Evolutionary conservation across 1,140 invertebrate genomes (phyloP).

Genomic region (Steinernema khuongi): DNA sequence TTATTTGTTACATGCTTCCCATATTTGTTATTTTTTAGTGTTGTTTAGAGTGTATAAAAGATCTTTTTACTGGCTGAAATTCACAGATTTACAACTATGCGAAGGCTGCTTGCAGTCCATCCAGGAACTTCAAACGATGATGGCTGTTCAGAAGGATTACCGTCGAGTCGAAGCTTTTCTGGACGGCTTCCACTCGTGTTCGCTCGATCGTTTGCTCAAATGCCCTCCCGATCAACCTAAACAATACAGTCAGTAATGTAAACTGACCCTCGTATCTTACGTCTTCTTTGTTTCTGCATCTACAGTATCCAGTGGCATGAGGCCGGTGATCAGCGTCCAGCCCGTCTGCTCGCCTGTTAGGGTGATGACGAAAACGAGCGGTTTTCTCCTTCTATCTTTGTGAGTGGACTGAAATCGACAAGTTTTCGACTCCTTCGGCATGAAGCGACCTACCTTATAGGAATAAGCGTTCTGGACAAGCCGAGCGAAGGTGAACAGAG

Average conservation of each 20-base stretch:
- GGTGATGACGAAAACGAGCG: neutral
- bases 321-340: neutral
- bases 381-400: neutral
- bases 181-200: neutral
- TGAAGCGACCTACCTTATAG: neutral
- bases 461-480: neutral
- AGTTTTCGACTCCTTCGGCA: neutral
- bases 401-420: neutral
- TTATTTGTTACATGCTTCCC: neutral
- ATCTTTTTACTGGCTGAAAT: neutral
- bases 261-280: neutral
- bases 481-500: neutral
- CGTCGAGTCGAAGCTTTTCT: neutral
- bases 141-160: neutral
- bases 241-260: neutral
- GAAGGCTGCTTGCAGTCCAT: neutral
- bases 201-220: neutral
- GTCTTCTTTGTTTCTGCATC: neutral
- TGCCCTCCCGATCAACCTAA: neutral
- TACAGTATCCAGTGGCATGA: neutral
- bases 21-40: neutral
- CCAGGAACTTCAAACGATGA: conserved; percentile 1
- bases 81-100: neutral
- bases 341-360: neutral
- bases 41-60: no score